Base-by-base conservation (phyloP, 2,113 vertebrate genomes). In the Callipepla californica region DNA sequence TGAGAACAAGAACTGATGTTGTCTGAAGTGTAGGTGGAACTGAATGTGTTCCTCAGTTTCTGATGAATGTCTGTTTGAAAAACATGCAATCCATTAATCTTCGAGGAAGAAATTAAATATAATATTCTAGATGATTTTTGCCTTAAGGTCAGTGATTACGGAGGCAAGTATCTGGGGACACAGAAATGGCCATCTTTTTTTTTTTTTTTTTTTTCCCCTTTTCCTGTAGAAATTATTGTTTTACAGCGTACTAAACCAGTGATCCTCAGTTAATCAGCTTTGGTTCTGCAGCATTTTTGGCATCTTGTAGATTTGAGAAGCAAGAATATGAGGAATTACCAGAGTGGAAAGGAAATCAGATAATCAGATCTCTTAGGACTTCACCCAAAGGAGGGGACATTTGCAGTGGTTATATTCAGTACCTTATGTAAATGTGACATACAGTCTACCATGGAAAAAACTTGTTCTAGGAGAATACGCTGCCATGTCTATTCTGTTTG, bases 1-100 rank as follows among this genome's bases (percentile, higher is more conserved):
- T 50, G 57, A 78, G 38, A 63, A 45, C 11, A 75, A 84, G 82
- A 86, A 20, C 14, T 62, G 23, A 34, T 18, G 19, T 19, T 83
- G 7, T 7, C 40, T 0, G 0, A 22, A 51, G 13, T 44, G 15
- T 48, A 30, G 11, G 22, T 89, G 25, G 65, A 74, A 59, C 12
- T 45, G 14, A 57, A 17, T 65, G 30, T 42, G 25, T 66, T 92
- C 23, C 36, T 36, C 20, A 44, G 8, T 13, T 73, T 21, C 23
- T 1, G 0, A 48, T 65, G 14, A 77, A 18, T 17, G 69, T 87
- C 22, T 44, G 40, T 66, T 73, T 73, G 48, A 36, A 83, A 92
- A 85, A 57, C 5, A 11, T 11, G 23, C n/a, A 69, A 17, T 4
- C 13, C 6, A 4, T 65, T 90, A 40, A 23, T 58, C 63, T 62